Evolutionary conservation across 2,888 invertebrate species (phyloP).

Genomic region (Halocaridina rubra): DNA sequence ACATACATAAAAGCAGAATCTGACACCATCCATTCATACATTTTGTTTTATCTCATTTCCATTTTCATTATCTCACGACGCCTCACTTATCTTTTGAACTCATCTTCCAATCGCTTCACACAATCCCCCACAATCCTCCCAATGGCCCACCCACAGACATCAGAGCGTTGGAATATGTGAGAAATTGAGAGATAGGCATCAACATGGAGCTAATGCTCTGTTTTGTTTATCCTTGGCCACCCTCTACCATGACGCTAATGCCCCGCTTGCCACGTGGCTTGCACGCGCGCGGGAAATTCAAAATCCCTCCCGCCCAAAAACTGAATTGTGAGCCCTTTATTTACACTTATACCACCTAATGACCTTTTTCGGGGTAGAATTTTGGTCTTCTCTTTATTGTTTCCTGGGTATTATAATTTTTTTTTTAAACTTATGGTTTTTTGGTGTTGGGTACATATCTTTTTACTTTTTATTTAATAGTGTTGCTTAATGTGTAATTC

Average conservation of each 20-base stretch:
- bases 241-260: not conserved
- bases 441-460: too few species aligned
- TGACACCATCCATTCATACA: too few species aligned
- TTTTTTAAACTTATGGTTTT: too few species aligned
- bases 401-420: too few species aligned
- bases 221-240: slow-evolving; percentile 25
- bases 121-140: not conserved
- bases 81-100: not conserved
- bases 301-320: slow-evolving; percentile 9
- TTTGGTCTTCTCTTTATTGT: too few species aligned
- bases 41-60: not conserved
- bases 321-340: not conserved
- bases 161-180: slow-evolving; percentile 22
- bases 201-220: not conserved
- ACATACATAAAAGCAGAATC: too few species aligned
- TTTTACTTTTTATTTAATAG: too few species aligned
- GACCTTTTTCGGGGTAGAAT: too few species aligned
- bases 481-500: too few species aligned
- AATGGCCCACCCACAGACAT: not conserved
- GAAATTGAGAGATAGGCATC: slow-evolving; percentile 17
- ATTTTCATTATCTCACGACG: not conserved
- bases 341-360: not conserved
- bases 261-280: slow-evolving; percentile 1
- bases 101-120: not conserved
- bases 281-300: slow-evolving; percentile 9